Evolutionary conservation across 2,797 vertebrate species (phyloP), one percentile per base, ranked within the genome.

Genomic region (Scarus forsteni): DNA sequence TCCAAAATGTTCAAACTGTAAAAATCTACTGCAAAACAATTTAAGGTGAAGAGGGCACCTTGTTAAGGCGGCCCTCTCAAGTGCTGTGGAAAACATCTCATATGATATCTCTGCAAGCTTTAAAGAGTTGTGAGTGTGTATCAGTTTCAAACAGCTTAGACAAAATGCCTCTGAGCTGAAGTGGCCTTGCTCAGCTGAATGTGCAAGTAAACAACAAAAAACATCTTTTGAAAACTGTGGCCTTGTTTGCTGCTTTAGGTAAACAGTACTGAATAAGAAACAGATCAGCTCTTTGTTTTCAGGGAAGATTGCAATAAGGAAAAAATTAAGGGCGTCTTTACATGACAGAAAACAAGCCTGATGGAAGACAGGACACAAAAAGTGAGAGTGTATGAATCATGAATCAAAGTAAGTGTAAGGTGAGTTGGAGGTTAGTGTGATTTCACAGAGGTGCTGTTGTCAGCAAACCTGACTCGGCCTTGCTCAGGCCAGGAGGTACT

Each of bases 361-460:
- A 68, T 18, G 10, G 56, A 38, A 36, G 8, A 48, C 50, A 60
- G 14, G 12, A 53, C 10, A 36, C 15, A 55, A 13, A 38, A 13
- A 1, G 43, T 40, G 46, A 6, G 39, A 10, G 19, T 44, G 38
- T 15, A 45, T 36, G 46, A 34, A 48, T 45, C 27, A 27, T 27
- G 27, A 27, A 27, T 27, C 27, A 27, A 52, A 0, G 40, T 0
- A 10, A n/a, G 12, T 39, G 16, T 45, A 55, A 46, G 63, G 50
- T 65, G 60, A 84, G 66, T 53, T 76, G 1, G 58, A 82, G 79
- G 79, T 66, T 82, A 75, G 66, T 58, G 66, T 42, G 63, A 84
- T 74, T 86, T 60, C 46, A 66, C 40, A 66, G 69, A 75, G 56
- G 44, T 80, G 78, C 80, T 79, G 72, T 18, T 66, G 77, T 88